Base-by-base conservation (phyloP, 2,888 invertebrate species). In the Mechanitis mazaeus region DNA sequence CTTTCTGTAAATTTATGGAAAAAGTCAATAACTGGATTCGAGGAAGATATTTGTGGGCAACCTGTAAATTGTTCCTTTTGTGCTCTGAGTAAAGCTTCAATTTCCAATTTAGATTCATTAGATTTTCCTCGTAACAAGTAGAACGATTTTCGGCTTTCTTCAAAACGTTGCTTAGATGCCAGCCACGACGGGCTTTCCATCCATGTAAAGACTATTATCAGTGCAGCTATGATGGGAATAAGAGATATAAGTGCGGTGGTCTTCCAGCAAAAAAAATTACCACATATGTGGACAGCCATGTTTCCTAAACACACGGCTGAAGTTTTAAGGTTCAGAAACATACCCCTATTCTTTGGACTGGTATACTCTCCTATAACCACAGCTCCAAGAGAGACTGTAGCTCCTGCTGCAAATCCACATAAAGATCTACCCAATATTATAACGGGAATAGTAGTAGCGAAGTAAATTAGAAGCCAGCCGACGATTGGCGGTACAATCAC, bases 131-230 rank as follows among this genome's bases (percentile, higher is more conserved):
- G 78, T 55, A 92, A 83, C 81, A 87, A 91, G 54, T 82, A 80
- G 28, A 92, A 91, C 0, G 91, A 79, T 7, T 79, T 73, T 64
- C 89, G 82, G 0, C 93, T 92, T 59, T 90, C 83, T 5, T 82
- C 80, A 1, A 80, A 76, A n/a, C 81, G 78, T 1, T 85, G 87
- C 60, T 87, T 91, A 1, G 90, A 84, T 0, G 91, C 84, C 54
- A 94, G 72, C 93, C 93, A 94, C 12, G 86, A 81, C 0, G 93
- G 93, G 20, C 93, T 91, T 76, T 94, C 94, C 0, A 92, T 92
- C 67, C 92, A 79, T 0, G 90, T 84, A 11, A 80, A 73, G 2
- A 91, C 78, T 0, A 84, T 74, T 0, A 73, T 1, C 1, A 83
- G 55, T 0, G 81, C 70, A 1, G 76, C 1, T 0, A 75, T 9